Evolutionary conservation across 2,888 invertebrate species (phyloP).

Genomic region (Auanema freiburgensis): DNA sequence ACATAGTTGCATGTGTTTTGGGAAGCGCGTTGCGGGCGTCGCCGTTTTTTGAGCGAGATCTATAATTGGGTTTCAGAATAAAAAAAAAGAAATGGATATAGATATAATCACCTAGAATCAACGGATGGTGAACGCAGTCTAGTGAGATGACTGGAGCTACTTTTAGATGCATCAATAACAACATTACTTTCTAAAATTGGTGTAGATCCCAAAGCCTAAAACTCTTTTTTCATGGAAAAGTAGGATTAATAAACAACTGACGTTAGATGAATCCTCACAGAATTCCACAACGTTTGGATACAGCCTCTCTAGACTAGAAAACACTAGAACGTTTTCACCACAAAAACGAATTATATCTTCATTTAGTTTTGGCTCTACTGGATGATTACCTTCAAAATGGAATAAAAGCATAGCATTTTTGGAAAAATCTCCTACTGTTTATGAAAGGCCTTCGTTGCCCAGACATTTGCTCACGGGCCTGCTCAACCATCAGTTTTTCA

Average conservation of each 20-base stretch:
- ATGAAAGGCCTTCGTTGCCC: conserved; percentile 27
- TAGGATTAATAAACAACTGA: conserved; percentile 5
- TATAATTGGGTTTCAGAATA: conserved; percentile 18
- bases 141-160: conserved; percentile 20
- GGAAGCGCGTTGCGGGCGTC: conserved; percentile 61
- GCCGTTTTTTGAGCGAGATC: conserved; percentile 61
- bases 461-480: conserved; percentile 31
- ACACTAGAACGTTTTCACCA: conserved; percentile 56
- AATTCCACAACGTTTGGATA: conserved; percentile 28
- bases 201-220: background rate
- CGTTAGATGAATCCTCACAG: conserved; percentile 18
- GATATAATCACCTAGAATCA: conserved; percentile 3
- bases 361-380: conserved; percentile 37
- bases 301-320: conserved; percentile 43
- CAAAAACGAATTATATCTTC: conserved; percentile 58
- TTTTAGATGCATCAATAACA: conserved; percentile 35
- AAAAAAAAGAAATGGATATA: background rate
- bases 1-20: conserved; percentile 22
- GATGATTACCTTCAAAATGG: background rate
- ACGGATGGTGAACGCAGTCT: conserved; percentile 10
- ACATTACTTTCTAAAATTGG: conserved; percentile 25
- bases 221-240: background rate
- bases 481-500: conserved; percentile 38
- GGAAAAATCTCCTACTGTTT: conserved; percentile 20
- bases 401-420: background rate